These are phyloP conservation scores for Chelonia mydas DNA, from an alignment of 2,797 vertebrate genomes.

Conservation along the genomic window DNA sequence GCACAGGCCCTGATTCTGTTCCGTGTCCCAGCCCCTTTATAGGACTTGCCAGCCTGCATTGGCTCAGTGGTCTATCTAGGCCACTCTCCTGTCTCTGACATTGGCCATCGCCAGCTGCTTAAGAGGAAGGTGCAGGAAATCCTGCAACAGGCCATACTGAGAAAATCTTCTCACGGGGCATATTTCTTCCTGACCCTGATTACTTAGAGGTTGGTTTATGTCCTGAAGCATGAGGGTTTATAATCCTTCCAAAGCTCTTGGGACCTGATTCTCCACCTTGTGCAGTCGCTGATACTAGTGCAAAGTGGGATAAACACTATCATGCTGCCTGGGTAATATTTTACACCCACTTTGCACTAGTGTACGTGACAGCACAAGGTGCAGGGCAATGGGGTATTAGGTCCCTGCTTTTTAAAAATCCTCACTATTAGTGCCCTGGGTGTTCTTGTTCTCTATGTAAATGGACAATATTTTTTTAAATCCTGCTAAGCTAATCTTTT, in stretches of 20 bases:
- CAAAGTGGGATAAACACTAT: not conserved
- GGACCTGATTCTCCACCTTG: not conserved
- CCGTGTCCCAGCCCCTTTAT: not conserved
- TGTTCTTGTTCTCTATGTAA: accelerated
- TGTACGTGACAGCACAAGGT: not conserved
- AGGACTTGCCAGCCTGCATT: conserved; percentile 39
- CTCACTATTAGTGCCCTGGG: not conserved
- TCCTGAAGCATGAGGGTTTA: not conserved
- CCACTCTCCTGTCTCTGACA: not conserved
- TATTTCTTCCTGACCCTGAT: not conserved
- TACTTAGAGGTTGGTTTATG: accelerated
- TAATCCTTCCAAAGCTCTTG: not conserved
- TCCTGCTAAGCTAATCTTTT: not conserved
- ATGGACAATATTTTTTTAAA: not conserved
- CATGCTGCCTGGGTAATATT: not conserved
- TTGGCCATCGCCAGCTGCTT: conserved; percentile 6
- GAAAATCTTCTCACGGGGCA: not conserved
- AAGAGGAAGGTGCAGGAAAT: not conserved
- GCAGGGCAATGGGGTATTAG: not conserved
- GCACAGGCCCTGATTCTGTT: conserved; percentile 36
- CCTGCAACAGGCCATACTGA: not conserved
- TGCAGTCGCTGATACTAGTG: not conserved
- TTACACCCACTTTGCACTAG: not conserved
- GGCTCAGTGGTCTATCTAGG: not conserved
- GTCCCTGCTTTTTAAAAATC: not conserved